A percentile compares a stretch with the other conserved stretches of the same genome.
Conservation (phyloP, 2,888 invertebrate species). For the Oxyscelio sp. region DNA sequence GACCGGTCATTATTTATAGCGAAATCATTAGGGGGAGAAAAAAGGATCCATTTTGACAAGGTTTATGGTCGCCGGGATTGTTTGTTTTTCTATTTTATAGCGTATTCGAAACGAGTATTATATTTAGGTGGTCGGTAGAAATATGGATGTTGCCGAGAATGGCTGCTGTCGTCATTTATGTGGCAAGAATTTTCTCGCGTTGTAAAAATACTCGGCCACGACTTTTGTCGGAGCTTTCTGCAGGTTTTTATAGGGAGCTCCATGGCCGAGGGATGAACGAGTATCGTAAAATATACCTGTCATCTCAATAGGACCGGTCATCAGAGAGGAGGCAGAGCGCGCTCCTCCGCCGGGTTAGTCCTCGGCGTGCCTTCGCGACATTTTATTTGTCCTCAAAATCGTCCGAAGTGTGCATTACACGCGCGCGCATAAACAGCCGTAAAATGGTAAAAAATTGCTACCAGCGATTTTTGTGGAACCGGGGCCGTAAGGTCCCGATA, state of each 20-base stretch:
- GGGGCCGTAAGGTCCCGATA: too few relatives aligned
- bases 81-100: slow-evolving; percentile 63
- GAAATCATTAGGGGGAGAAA: slow-evolving; percentile 41
- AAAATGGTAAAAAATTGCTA: too few relatives aligned
- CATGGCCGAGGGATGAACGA: slow-evolving; percentile 44
- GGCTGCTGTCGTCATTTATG: slow-evolving; percentile 56
- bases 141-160: slow-evolving; percentile 49
- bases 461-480: too few relatives aligned
- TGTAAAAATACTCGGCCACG: slow-evolving; percentile 60
- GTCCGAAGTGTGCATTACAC: too few relatives aligned
- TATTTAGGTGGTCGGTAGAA: slow-evolving; percentile 57
- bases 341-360: background rate
- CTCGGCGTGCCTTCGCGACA: too few relatives aligned
- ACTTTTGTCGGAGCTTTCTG: slow-evolving; percentile 66
- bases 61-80: slow-evolving; percentile 37
- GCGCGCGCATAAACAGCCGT: too few relatives aligned
- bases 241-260: slow-evolving; percentile 38
- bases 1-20: slow-evolving; percentile 47
- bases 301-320: slow-evolving; percentile 57
- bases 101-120: slow-evolving; percentile 42
- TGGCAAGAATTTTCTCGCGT: slow-evolving; percentile 63
- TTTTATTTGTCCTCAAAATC: too few relatives aligned
- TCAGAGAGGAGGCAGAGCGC: slow-evolving; percentile 39
- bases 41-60: slow-evolving; percentile 37
- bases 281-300: slow-evolving; percentile 68